Percentiles rank a stretch among this genome's conserved stretches.
phyloP scores from a whole-genome alignment of 2,888 invertebrate species.

The Cactoblastis cactorum region DNA sequence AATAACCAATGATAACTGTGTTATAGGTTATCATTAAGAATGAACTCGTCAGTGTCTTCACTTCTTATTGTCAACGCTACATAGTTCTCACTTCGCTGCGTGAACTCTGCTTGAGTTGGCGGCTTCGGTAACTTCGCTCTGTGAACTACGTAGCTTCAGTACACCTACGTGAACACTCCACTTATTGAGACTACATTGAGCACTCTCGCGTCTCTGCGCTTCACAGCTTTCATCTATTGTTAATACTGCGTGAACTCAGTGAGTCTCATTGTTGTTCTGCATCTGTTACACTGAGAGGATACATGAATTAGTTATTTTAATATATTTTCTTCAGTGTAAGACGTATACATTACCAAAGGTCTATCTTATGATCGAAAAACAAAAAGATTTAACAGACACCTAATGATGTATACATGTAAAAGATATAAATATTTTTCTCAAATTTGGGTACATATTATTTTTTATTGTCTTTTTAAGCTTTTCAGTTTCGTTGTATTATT shows the following conservation, averaged over 20 bases:
- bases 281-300: conserved; percentile 60
- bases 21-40: conserved; percentile 80
- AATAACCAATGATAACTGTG: conserved; percentile 79
- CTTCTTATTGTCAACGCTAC: conserved; percentile 79
- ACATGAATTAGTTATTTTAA: too few species aligned
- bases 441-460: too few species aligned
- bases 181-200: conserved; percentile 69
- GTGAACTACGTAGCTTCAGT: conserved; percentile 67
- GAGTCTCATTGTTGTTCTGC: conserved; percentile 74
- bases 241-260: conserved; percentile 78
- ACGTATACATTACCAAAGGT: too few species aligned
- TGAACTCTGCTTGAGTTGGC: conserved; percentile 70
- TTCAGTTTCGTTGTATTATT: too few species aligned
- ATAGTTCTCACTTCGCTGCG: conserved; percentile 76
- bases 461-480: too few species aligned
- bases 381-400: too few species aligned
- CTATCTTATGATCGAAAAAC: too few species aligned
- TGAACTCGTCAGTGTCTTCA: conserved; percentile 77
- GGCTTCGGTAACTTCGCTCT: conserved; percentile 72
- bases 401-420: too few species aligned
- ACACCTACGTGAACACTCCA: conserved; percentile 71
- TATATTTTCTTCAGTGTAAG: too few species aligned
- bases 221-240: conserved; percentile 68
- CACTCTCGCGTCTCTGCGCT: conserved; percentile 65
- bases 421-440: too few species aligned